Evolutionary conservation across 1,140 invertebrate genomes (phyloP), one percentile per base, ranked within the genome.

Genomic region (Trachelipus rathkii): DNA sequence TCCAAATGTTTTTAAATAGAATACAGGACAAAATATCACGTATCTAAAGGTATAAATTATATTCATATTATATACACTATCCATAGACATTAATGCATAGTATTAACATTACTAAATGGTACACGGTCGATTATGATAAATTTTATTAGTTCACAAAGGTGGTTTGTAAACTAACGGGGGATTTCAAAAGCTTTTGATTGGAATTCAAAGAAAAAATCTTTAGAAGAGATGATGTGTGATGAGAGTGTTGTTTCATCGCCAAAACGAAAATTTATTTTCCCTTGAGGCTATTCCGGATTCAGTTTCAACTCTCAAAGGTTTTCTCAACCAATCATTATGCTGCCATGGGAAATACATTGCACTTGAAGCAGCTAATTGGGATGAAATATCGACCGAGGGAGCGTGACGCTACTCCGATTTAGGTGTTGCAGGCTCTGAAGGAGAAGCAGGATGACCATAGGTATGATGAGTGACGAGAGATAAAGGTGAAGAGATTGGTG

Each of bases 401-500:
- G 33, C 73, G 44, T 44, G 68, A 44, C 67, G 71, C 73, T 78
- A 81, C 78, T 81, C 80, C 13, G 76, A 77, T 71, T 81, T 81
- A 71, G 67, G 76, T 10, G 75, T 77, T 23, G 77, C 76, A 70
- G 73, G 68, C 60, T 81, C 80, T 44, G 78, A 72, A 71, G 80
- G 80, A 10, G 80, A 77, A 60, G 71, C 73, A 44, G 77, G 50
- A 2, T 60, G 77, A 72, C 67, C 71, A 60, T 77, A 79, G 73
- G 44, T 75, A 71, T 81, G 80, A 50, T 77, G 78, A 50, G 78
- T 76, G 46, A 81, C 50, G 68, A 77, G 78, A 23, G 78, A 76
- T 10, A 77, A 77, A n/a, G 80, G 78, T 43, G 74, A 71, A 66
- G 80, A 78, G 21, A 81, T 73, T 23, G 75, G 77, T n/a, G 70